Percentiles rank a stretch among this genome's conserved stretches.
These are phyloP conservation scores for Manis crassicaudata DNA, from an alignment of 2,797 vertebrate species.

Conservation along the genomic window DNA sequence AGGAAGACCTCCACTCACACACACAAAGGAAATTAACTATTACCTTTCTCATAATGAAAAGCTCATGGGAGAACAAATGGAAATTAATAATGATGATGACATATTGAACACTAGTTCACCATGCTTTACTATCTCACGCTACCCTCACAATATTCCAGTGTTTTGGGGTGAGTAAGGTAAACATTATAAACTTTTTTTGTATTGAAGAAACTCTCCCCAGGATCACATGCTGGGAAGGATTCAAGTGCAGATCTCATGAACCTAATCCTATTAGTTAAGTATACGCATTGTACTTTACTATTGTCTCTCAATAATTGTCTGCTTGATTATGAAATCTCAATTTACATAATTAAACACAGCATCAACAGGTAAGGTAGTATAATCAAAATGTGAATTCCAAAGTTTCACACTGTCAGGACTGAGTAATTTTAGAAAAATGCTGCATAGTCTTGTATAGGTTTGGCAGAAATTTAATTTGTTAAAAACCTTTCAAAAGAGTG, in stretches of 20 bases:
- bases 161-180: not conserved
- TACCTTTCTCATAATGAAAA: not conserved
- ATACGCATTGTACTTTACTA: not conserved
- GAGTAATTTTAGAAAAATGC: not conserved
- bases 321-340: not conserved
- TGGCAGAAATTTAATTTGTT: not conserved
- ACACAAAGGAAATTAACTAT: not conserved
- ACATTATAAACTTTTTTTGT: not conserved
- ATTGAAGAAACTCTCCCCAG: not conserved
- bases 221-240: not conserved
- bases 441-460: not conserved
- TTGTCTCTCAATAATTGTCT: not conserved
- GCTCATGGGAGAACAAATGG: not conserved
- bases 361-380: not conserved
- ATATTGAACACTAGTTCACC: not conserved
- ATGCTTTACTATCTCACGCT: not conserved
- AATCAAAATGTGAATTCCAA: not conserved
- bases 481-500: not conserved
- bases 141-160: not conserved
- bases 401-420: not conserved
- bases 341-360: not conserved
- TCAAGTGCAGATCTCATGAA: not conserved
- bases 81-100: conserved; percentile 15
- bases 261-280: not conserved
- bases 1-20: not conserved